These are phyloP conservation scores for Zootoca vivipara DNA, from an alignment of 2,113 vertebrate genomes.

Conservation along the genomic window DNA sequence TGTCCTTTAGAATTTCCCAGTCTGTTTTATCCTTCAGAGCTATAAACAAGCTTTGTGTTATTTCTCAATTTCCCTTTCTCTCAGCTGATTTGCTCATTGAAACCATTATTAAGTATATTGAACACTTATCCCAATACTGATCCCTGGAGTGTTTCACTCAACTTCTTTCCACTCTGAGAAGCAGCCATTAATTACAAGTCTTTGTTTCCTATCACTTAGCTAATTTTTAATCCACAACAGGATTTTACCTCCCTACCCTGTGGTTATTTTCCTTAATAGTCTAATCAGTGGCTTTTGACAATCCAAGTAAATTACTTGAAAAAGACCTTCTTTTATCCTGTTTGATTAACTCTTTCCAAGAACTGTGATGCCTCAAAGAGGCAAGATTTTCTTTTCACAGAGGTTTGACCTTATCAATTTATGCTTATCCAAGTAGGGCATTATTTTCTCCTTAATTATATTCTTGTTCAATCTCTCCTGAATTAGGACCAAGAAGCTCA, in stretches of 20 bases:
- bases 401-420: constrained; percentile 17
- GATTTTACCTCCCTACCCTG: constrained; percentile 57
- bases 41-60: constrained; percentile 14
- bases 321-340: neutral
- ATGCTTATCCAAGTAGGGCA: neutral
- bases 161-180: constrained; percentile 49
- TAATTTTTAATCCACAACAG: constrained; percentile 67
- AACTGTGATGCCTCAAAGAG: constrained; percentile 30
- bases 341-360: constrained; percentile 41
- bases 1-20: constrained; percentile 15
- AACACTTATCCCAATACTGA: constrained; percentile 51
- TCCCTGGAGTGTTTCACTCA: constrained; percentile 55
- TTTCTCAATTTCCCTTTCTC: constrained; percentile 34
- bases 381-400: constrained; percentile 23
- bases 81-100: constrained; percentile 35
- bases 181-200: constrained; percentile 55
- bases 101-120: constrained; percentile 63
- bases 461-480: neutral
- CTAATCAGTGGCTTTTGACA: constrained; percentile 53
- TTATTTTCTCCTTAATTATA: constrained; percentile 25
- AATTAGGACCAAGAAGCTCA: constrained; percentile 16
- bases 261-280: constrained; percentile 62
- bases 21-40: constrained; percentile 37
- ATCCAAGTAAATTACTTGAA: constrained; percentile 41
- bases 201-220: constrained; percentile 65